Evolutionary conservation across 2,113 vertebrate species (phyloP), one percentile per base, ranked within the genome.

Genomic region (Lamprologus callipterus): DNA sequence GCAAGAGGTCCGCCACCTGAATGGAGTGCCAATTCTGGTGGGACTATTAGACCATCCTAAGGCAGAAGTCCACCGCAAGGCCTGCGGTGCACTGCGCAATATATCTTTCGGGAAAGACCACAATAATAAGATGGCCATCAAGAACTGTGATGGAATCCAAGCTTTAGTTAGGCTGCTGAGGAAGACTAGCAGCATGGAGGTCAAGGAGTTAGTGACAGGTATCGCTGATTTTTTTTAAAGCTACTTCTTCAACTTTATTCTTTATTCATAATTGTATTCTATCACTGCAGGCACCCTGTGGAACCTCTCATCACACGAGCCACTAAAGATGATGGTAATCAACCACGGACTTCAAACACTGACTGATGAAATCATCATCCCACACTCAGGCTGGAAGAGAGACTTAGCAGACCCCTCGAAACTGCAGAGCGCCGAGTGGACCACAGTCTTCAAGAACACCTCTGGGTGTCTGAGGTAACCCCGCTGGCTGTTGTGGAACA

Each of bases 281-380:
- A 11, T 78, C 33, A 45, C 45, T 84, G 13, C 83, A 97, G 96
- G 96, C 26, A 97, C 96, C 26, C 83, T 99, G 73, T 99, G 98
- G 98, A 99, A 99, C 94, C 95, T 99, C 81, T 99, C 98, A 2
- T 99, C 98, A 51, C 98, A 98, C 0, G 98, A 99, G 88, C 98
- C 98, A 10, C 96, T 99, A 89, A 99, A 99, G 95, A 98, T 99
- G 98, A 96, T 96, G 33, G 98, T 99, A 88, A 99, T 99, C 88
- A 98, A 98, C 95, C 97, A 98, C 0, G 98, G 98, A 3, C 97
- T 99, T 87, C 98, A 99, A 96, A 99, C 97, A 0, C 96, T 99
- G 47, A 99, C 97, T 42, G 97, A 98, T 2, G 98, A 99, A 95
- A 98, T 99, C 92, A 98, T 99, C 80, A 98, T 99, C 81, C 98